A percentile compares a stretch with the other conserved stretches of the same genome.
phyloP scores from a whole-genome alignment of 2,888 invertebrate species.

The Agrochola lota region DNA sequence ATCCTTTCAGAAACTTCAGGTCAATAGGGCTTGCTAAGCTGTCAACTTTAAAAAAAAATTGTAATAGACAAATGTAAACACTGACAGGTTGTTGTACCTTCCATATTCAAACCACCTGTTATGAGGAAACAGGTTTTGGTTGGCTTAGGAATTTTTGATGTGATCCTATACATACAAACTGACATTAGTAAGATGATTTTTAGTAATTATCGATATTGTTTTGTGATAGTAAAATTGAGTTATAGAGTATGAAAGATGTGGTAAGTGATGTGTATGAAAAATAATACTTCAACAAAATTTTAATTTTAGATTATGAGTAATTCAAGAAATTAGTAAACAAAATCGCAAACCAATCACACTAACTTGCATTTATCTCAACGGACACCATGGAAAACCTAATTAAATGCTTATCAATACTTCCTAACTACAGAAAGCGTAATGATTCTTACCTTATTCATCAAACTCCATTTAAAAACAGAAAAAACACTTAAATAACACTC shows the following conservation, averaged over 20 bases:
- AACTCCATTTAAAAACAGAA: conserved; percentile 76
- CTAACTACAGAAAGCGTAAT: conserved; percentile 66
- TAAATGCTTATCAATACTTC: conserved; percentile 60
- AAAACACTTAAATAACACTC: conserved; percentile 65
- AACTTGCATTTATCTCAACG: conserved; percentile 44
- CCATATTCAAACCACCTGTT: conserved; percentile 40
- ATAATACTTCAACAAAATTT: conserved; percentile 7
- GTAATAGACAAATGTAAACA: conserved; percentile 38
- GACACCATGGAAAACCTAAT: conserved; percentile 55
- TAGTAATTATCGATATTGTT: background rate
- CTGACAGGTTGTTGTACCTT: conserved; percentile 30
- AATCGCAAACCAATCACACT: conserved; percentile 34
- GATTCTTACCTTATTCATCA: conserved; percentile 71
- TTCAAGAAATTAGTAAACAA: conserved; percentile 14
- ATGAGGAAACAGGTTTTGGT: conserved; percentile 30
- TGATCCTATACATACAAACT: background rate
- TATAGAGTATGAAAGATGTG: background rate
- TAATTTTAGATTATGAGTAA: conserved; percentile 37
- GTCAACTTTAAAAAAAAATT: background rate
- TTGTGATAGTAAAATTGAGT: background rate
- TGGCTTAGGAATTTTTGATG: conserved; percentile 8
- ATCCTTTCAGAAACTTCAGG: background rate
- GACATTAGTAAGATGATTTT: background rate
- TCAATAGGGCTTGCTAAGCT: background rate
- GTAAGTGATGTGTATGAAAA: background rate